phyloP scores from a whole-genome alignment of 64 coral and sea anemone genomes.

The Cladopsammia gracilis region DNA sequence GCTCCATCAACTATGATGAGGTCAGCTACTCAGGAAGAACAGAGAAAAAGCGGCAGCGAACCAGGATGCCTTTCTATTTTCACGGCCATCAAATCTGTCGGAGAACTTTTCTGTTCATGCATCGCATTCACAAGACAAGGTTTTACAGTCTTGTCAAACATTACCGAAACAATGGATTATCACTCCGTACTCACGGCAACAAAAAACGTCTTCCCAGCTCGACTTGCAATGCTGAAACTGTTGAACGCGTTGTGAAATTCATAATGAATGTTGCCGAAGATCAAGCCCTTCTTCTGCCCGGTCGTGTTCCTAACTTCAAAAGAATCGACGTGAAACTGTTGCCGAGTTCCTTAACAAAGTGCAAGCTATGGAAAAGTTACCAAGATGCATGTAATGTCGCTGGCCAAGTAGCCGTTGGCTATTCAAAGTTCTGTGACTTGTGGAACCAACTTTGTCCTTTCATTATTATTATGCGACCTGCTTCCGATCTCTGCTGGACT shows the following conservation, averaged over 20 bases:
- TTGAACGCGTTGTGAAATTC: conserved; percentile 42
- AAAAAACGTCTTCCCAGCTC: conserved; percentile 52
- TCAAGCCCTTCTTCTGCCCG: conserved; percentile 46
- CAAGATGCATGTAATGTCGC: neutral
- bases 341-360: conserved; percentile 33
- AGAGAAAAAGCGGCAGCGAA: conserved; percentile 43
- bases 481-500: conserved; percentile 54
- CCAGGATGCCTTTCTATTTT: conserved; percentile 45
- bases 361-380: conserved; percentile 30
- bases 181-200: conserved; percentile 44
- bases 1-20: conserved; percentile 30
- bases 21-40: conserved; percentile 47
- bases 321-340: conserved; percentile 47
- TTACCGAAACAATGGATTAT: conserved; percentile 41
- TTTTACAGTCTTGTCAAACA: conserved; percentile 46
- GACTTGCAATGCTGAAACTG: conserved; percentile 10
- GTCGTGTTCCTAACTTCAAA: conserved; percentile 63
- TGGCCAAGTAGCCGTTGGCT: conserved; percentile 8
- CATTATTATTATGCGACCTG: conserved; percentile 44
- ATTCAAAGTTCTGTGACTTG: conserved; percentile 59
- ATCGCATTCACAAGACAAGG: conserved; percentile 12
- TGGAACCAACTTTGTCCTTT: conserved; percentile 38
- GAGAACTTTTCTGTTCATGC: conserved; percentile 52
- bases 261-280: conserved; percentile 55
- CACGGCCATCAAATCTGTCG: conserved; percentile 9